Conservation (phyloP, 2,113 vertebrate species). For the Planiliza haematocheilus region DNA sequence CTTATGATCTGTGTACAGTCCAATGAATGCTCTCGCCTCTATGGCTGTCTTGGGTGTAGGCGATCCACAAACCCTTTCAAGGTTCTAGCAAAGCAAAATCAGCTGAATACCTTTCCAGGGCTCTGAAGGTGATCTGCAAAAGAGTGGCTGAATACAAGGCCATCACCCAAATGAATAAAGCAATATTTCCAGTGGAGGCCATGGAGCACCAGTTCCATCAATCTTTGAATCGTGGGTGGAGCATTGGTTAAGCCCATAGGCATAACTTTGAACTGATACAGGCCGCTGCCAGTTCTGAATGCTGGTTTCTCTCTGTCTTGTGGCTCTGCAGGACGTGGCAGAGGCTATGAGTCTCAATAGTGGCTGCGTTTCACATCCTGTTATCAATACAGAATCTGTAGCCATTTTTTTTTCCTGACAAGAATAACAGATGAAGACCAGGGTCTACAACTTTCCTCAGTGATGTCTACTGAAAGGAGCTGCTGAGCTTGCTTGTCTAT, state of each 20-base stretch:
- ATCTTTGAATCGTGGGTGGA: background rate
- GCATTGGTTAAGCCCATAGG: background rate
- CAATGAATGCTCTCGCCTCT: too few relatives aligned
- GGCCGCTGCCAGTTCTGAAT: background rate
- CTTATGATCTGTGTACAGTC: too few relatives aligned
- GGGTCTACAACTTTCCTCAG: background rate
- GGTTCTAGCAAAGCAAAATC: too few relatives aligned
- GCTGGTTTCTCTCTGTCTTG: background rate
- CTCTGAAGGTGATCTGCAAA: too few relatives aligned
- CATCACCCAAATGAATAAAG: too few relatives aligned
- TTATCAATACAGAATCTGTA: background rate
- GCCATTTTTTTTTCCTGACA: background rate
- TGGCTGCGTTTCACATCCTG: background rate
- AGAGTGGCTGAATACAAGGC: too few relatives aligned
- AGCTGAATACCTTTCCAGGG: too few relatives aligned
- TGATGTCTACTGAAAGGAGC: background rate
- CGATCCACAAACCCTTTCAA: too few relatives aligned
- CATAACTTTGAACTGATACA: background rate
- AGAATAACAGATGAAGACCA: background rate
- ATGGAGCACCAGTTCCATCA: background rate
- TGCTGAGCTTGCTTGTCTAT: background rate
- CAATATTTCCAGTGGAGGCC: too few relatives aligned
- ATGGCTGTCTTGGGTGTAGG: too few relatives aligned
- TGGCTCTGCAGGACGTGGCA: background rate
- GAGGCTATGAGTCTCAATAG: background rate